phyloP scores from a whole-genome alignment of 1,140 invertebrate species.

The Drosophila azteca region DNA sequence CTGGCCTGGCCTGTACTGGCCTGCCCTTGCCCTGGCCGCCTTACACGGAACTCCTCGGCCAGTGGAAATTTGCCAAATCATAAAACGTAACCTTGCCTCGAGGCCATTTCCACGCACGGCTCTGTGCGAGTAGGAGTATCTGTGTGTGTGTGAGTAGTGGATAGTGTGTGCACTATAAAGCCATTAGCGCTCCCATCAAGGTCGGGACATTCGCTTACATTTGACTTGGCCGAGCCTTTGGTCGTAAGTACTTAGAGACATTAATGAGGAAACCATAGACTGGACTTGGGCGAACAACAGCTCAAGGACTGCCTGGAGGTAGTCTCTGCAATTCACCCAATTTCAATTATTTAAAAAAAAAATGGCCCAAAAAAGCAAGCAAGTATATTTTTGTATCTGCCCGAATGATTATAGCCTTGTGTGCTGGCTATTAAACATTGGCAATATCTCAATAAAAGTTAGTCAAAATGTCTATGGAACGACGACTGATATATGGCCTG shows the following conservation, averaged over 20 bases:
- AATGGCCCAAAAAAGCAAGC: no score
- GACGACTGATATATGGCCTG: background rate
- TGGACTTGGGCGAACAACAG: background rate
- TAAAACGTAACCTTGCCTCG: slow-evolving; percentile 67
- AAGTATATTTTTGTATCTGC: no score
- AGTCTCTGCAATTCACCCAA: background rate
- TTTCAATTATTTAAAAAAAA: no score
- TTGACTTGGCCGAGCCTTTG: slow-evolving; percentile 62
- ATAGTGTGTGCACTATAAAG: slow-evolving; percentile 47
- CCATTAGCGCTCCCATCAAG: slow-evolving; percentile 72
- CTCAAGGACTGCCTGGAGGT: slow-evolving; percentile 38
- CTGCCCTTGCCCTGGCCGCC: background rate
- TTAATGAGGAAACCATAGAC: slow-evolving; percentile 47
- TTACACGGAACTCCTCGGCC: slow-evolving; percentile 50
- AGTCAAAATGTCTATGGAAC: background rate
- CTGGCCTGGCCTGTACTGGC: background rate
- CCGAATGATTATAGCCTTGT: no score
- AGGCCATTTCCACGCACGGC: background rate
- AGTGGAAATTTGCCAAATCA: slow-evolving; percentile 64
- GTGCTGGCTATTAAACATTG: background rate
- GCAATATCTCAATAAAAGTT: background rate
- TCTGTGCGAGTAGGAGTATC: background rate
- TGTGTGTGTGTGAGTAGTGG: background rate
- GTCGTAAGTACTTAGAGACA: slow-evolving; percentile 35
- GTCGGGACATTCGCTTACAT: slow-evolving; percentile 60